Conservation (phyloP, 2,113 vertebrate genomes). For the Anarhynchus alexandrinus region DNA sequence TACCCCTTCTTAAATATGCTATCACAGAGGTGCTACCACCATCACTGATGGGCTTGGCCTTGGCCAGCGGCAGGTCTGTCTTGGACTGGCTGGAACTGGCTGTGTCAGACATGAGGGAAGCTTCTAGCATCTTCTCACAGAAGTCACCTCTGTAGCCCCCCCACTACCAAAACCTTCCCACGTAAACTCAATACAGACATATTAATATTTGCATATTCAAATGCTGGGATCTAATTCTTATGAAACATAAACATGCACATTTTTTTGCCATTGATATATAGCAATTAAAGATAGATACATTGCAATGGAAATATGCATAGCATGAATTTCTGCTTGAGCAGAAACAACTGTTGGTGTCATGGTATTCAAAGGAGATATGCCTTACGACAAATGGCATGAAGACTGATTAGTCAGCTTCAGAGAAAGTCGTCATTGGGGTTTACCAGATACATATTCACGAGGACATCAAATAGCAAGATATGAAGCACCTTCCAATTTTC, state of each 20-base stretch:
- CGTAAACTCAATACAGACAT: background rate
- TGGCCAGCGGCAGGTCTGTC: rapidly evolving
- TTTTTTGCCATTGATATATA: background rate
- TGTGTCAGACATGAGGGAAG: rapidly evolving
- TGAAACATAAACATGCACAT: background rate
- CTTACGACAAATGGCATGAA: background rate
- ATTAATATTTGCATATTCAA: background rate
- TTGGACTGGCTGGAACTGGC: background rate
- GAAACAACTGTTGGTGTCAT: background rate
- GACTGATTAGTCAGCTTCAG: background rate
- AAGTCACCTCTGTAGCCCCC: background rate
- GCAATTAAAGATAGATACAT: background rate
- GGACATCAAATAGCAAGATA: background rate
- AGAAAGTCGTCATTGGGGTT: background rate
- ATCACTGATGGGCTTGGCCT: background rate
- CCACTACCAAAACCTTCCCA: background rate
- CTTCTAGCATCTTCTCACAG: background rate
- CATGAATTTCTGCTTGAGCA: background rate
- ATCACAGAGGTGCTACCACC: rapidly evolving
- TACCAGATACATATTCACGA: background rate
- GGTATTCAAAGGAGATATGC: background rate
- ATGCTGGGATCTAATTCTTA: background rate
- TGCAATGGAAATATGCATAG: background rate
- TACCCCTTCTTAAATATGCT: background rate
- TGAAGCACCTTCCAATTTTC: background rate